These are phyloP conservation scores for Catostomus latipinnis DNA, from an alignment of 2,797 vertebrate genomes.

Conservation along the genomic window DNA sequence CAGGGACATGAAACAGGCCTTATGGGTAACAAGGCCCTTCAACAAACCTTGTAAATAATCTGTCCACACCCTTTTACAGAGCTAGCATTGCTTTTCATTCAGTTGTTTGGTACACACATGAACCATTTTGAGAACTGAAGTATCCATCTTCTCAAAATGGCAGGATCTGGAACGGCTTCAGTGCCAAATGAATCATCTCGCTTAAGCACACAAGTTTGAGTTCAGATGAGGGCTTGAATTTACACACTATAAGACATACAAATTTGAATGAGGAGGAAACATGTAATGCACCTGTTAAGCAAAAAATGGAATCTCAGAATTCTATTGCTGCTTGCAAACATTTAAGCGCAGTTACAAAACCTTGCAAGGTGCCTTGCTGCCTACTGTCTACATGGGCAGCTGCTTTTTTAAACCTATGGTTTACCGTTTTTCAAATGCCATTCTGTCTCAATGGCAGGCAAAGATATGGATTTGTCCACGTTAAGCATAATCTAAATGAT, in stretches of 20 bases:
- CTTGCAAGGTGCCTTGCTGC: too few relatives aligned
- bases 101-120: slow-evolving; percentile 30
- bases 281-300: neutral
- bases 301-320: neutral
- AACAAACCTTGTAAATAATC: slow-evolving; percentile 60
- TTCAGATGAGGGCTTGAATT: slow-evolving; percentile 17
- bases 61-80: slow-evolving; percentile 38
- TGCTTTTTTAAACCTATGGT: too few relatives aligned
- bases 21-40: slow-evolving; percentile 51
- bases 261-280: neutral
- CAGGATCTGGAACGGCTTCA: slow-evolving; percentile 32
- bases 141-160: slow-evolving; percentile 52
- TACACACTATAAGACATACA: neutral
- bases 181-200: slow-evolving; percentile 23
- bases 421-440: too few relatives aligned
- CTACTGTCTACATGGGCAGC: too few relatives aligned
- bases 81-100: slow-evolving; percentile 29
- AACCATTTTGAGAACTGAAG: slow-evolving; percentile 47
- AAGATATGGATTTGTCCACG: too few relatives aligned
- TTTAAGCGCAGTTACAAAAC: too few relatives aligned
- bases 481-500: too few relatives aligned
- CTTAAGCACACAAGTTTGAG: slow-evolving; percentile 24
- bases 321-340: neutral
- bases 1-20: slow-evolving; percentile 55
- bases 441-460: too few relatives aligned